Evolutionary conservation across 2,888 invertebrate genomes (phyloP), one percentile per base, ranked within the genome.

Genomic region (Drosophila sordidula): DNA sequence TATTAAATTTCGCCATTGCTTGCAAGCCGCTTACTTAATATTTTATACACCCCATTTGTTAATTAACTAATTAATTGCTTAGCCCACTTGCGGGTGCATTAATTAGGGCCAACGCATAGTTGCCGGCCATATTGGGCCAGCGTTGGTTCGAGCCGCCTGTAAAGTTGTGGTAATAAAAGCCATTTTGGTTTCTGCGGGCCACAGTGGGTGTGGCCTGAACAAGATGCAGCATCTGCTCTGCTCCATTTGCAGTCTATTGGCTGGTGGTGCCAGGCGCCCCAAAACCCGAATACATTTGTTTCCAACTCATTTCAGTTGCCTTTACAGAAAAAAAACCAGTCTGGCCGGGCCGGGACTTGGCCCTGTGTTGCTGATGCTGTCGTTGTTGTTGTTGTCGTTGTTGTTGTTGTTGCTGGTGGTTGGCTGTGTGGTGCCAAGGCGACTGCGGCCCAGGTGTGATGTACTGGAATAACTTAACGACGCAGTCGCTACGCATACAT

Each of bases 231-330:
- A 85, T 87, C 89, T 86, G 80, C 84, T 78, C 71, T 85, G 89
- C 89, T 89, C 88, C 86, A 85, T 85, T 85, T 83, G 83, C 83
- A 84, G 89, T 89, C 89, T 87, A 85, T 85, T 85, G 85, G 85
- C 71, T 84, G 83, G 45, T 67, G 80, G 78, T 77, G 67, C 67
- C 72, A 84, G 89, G 88, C 85, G 89, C 85, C 89, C 84, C 80
- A 68, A 78, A 63, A 75, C 82, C 83, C 83, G 86, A 85, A 82
- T 84, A 87, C 72, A 77, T 82, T 82, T 79, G 83, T 82, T 82
- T 67, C 67, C 85, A 50, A 52, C 85, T 80, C 71, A 80, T 80
- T 78, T 71, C 58, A 68, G 61, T 66, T 75, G 69, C 57, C 63
- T 70, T 47, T 47, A 61, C 44, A 54, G 42, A 47, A 11, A 50